Base-by-base conservation (phyloP, 2,113 vertebrate species). In the Hemichromis elongatus region DNA sequence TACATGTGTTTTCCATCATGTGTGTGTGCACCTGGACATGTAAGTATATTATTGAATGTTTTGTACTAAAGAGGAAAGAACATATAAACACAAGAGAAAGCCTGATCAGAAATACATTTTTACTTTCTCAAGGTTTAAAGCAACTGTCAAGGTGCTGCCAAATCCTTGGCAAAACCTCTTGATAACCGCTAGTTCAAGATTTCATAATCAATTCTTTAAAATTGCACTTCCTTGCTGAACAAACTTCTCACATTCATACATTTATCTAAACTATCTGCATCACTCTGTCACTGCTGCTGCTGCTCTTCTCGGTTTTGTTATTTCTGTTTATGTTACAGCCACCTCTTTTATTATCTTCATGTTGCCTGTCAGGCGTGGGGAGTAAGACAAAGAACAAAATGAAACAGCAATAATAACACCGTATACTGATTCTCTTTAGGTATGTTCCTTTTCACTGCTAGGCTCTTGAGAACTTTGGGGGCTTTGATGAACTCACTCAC, bases 91-190 rank as follows among this genome's bases (percentile, higher is more conserved):
- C 4, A 26, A 70, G 40, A 26, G 14, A 40, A 70, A 75, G 3
- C 0, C 1, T 3, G 1, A 42, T 45, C 47, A 47, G 4, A n/a
- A 54, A 30, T 9, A 56, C 5, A 24, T 50, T 13, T 6, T 16
- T 6, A 10, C 16, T 54, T 19, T 45, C 40, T 81, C 30, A 10
- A 53, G 21, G 30, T 77, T 83, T 77, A 35, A 79, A 28, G 26
- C 3, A 16, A 50, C 7, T 4, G 40, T 19, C 3, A 19, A n/a
- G 42, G 3, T 50, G 9, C 16, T 6, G 6, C 10, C 24, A 50
- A 73, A 50, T 30, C 24, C 24, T 50, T 75, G 42, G 68, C 68
- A 50, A n/a, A n/a, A n/a, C n/a, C n/a, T 47, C 42, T 73, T 28
- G 11, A 73, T 47, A 73, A 73, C 14, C 2, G 2, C 16, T 30